A percentile compares a stretch with the other conserved stretches of the same genome.
phyloP scores from a whole-genome alignment of 1,140 invertebrate genomes.

The Pogonognathellus flavescens region DNA sequence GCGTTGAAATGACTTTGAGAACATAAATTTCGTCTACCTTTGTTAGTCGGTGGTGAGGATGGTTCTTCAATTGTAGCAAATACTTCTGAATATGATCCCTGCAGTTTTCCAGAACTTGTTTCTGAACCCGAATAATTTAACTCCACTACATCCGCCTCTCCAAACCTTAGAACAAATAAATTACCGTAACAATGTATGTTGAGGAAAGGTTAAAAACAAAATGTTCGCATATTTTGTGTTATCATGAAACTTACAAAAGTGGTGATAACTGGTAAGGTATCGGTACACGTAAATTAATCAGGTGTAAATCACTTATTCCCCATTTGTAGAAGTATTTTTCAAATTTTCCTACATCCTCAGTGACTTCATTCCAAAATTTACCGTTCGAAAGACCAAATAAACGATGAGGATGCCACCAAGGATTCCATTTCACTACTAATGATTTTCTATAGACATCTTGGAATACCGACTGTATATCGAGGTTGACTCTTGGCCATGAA shows the following conservation, averaged over 20 bases:
- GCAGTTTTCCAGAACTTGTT: too few relatives aligned
- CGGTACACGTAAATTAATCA: background rate
- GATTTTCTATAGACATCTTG: background rate
- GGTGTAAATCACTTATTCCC: background rate
- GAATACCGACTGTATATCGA: background rate
- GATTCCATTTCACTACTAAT: background rate
- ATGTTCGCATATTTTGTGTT: too few relatives aligned
- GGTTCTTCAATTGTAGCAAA: too few relatives aligned
- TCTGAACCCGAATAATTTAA: too few relatives aligned
- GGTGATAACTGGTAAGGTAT: background rate
- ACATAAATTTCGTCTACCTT: too few relatives aligned
- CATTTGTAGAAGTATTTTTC: background rate
- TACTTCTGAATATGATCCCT: too few relatives aligned
- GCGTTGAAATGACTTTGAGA: too few relatives aligned
- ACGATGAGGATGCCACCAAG: conserved; percentile 20
- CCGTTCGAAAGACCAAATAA: background rate
- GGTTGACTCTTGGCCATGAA: background rate
- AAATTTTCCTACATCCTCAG: conserved; percentile 3
- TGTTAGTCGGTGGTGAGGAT: too few relatives aligned
- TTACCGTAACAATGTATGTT: too few relatives aligned
- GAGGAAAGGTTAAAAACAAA: too few relatives aligned
- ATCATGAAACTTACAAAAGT: background rate
- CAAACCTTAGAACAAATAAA: too few relatives aligned
- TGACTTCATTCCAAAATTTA: conserved; percentile 2
- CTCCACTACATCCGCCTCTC: too few relatives aligned